Base-by-base conservation (phyloP, 1,140 invertebrate genomes). In the Solenopsis fugax region DNA sequence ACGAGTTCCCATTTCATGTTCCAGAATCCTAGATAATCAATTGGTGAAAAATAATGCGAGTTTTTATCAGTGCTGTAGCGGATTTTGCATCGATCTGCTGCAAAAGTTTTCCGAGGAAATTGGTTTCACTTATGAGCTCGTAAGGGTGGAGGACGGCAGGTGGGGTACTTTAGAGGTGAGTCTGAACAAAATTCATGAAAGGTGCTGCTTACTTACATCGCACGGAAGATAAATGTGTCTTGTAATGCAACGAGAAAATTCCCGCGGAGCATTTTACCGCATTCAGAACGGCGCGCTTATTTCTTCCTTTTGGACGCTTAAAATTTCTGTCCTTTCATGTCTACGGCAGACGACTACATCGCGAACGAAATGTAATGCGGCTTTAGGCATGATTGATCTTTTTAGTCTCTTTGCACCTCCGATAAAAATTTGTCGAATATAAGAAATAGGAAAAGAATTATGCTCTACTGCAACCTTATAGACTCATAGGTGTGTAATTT, bases 21-120 rank as follows among this genome's bases (percentile, higher is more conserved):
- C 54, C 95, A 98, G 98, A 87, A 96, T 98, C 2, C 29, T 29
- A 89, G 97, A 98, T 94, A 96, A 97, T 58, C 96, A 97, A 18
- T 96, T 96, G 85, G 97, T 97, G 45, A 97, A 98, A 93, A 96
- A 97, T 82, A 98, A 98, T 94, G 97, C 97, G 86, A 98, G 97
- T 75, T 97, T 98, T 89, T 98, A 97, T 94, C 98, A 98, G 92
- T 99, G 99, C 95, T 99, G 99, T 94, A 98, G 98, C 80, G 99
- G 99, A 18, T 99, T 99, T 94, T 99, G 98, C 95, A 99, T 99
- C 86, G 99, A 99, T 95, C 96, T 99, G 29, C 96, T 99, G 65
- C 97, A 98, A 92, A 98, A 98, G 94, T 97, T 98, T 94, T 98
- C 98, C 58, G 97, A 98, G 92, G 98, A 99, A 93, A 96, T 99